A percentile compares a stretch with the other conserved stretches of the same genome.
phyloP scores from a whole-genome alignment of 2,888 invertebrate genomes.

The Drosophila kambysellisi region DNA sequence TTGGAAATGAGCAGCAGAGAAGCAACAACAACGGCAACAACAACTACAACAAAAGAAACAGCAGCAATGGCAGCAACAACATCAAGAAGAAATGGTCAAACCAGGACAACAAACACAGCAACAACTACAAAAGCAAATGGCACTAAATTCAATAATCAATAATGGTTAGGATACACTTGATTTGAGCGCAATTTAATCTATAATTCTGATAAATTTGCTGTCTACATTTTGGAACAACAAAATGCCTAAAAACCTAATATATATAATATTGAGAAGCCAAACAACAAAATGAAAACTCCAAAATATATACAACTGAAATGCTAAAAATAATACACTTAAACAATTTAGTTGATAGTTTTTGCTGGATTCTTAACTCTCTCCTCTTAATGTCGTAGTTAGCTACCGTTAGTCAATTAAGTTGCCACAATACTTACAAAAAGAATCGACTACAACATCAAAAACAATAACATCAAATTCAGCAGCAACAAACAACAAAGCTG shows the following conservation, averaged over 20 bases:
- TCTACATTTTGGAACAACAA: slow-evolving; percentile 37
- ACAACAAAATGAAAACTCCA: slow-evolving; percentile 28
- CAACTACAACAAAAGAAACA: not conserved
- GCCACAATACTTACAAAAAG: slow-evolving; percentile 72
- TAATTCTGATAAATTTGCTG: slow-evolving; percentile 49
- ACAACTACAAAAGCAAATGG: slow-evolving; percentile 9
- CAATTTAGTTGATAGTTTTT: slow-evolving; percentile 46
- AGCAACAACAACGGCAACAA: slow-evolving; percentile 23
- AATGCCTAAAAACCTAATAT: slow-evolving; percentile 7
- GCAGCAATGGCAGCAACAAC: not conserved
- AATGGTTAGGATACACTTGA: slow-evolving; percentile 16
- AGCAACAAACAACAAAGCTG: slow-evolving; percentile 35
- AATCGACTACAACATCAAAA: slow-evolving; percentile 31
- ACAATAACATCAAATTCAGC: slow-evolving; percentile 19
- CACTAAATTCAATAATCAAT: slow-evolving; percentile 6
- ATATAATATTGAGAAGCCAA: slow-evolving; percentile 12
- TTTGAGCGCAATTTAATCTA: slow-evolving; percentile 39
- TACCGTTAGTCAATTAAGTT: slow-evolving; percentile 78
- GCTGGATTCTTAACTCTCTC: slow-evolving; percentile 37
- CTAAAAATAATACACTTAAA: slow-evolving; percentile 31
- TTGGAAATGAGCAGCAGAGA: slow-evolving; percentile 25
- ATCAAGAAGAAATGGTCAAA: slow-evolving; percentile 6
- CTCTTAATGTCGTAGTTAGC: slow-evolving; percentile 57
- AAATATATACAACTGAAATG: slow-evolving; percentile 27
- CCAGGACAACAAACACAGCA: slow-evolving; percentile 15